Conservation (phyloP, 2,888 invertebrate species). For the Microplitis deprimator region DNA sequence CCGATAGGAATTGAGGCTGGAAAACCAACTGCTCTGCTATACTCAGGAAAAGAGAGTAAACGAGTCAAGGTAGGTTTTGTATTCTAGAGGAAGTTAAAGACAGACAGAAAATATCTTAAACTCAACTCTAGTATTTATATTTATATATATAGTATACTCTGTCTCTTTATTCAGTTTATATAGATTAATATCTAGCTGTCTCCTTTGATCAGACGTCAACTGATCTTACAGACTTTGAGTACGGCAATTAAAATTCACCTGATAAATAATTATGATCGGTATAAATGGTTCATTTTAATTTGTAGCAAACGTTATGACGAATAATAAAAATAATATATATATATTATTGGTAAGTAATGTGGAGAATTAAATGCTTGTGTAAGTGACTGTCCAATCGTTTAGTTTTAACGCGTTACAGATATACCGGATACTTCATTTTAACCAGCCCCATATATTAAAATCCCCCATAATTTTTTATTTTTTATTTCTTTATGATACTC, state of each 20-base stretch:
- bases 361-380: conserved; percentile 41
- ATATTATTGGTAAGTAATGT: too few species aligned
- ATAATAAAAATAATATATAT: conserved; percentile 30
- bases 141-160: background rate
- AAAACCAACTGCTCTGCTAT: too few species aligned
- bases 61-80: too few species aligned
- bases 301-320: conserved; percentile 17
- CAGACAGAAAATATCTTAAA: background rate
- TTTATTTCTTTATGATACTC: too few species aligned
- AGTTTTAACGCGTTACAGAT: conserved; percentile 25
- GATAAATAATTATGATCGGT: too few species aligned
- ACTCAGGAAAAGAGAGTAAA: conserved; percentile 26
- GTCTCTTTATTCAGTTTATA: background rate
- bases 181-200: background rate
- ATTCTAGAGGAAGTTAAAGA: too few species aligned
- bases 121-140: too few species aligned
- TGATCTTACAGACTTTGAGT: background rate
- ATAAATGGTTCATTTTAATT: conserved; percentile 18
- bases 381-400: conserved; percentile 39
- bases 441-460: too few species aligned
- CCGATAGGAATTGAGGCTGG: too few species aligned
- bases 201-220: background rate
- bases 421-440: conserved; percentile 9
- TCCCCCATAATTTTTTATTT: too few species aligned
- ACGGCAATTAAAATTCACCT: too few species aligned